Evolutionary conservation across 2,113 vertebrate species (phyloP).

Genomic region (Sitta europaea): DNA sequence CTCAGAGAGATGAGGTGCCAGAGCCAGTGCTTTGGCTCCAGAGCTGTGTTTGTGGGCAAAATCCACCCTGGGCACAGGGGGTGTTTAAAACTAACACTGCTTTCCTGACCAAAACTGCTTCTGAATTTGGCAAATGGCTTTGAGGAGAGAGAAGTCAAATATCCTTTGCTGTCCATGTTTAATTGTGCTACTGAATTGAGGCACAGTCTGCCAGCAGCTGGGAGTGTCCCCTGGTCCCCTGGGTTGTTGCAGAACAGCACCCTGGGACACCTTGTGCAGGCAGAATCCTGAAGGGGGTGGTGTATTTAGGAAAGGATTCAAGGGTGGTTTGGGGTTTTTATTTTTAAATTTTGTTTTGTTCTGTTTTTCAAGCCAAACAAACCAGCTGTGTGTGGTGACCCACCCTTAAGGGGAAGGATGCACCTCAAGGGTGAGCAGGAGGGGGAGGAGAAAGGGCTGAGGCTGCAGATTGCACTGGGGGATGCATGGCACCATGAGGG

Average conservation of each 20-base stretch:
- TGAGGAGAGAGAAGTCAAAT: neutral
- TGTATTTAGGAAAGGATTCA: neutral
- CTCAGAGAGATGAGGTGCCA: neutral
- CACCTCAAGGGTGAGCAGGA: too few species aligned
- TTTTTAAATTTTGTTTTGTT: neutral
- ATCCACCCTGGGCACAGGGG: neutral
- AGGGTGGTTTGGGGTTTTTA: neutral
- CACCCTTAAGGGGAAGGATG: neutral
- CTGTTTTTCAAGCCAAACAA: neutral
- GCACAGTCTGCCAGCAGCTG: neutral
- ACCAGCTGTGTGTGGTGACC: neutral
- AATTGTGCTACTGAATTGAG: rapidly evolving
- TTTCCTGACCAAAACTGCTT: neutral
- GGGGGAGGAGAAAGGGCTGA: neutral
- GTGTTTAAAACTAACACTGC: neutral
- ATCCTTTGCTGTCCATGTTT: neutral
- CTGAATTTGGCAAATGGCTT: neutral
- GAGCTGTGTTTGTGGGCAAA: neutral
- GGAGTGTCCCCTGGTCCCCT: neutral
- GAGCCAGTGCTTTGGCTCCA: rapidly evolving
- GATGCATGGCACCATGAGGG: rapidly evolving
- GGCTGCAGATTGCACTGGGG: neutral
- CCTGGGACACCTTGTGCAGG: neutral
- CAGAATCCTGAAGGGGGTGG: neutral
- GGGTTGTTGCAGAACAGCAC: neutral